Conservation (phyloP, 1,140 invertebrate species). For the Papilio helenus region DNA sequence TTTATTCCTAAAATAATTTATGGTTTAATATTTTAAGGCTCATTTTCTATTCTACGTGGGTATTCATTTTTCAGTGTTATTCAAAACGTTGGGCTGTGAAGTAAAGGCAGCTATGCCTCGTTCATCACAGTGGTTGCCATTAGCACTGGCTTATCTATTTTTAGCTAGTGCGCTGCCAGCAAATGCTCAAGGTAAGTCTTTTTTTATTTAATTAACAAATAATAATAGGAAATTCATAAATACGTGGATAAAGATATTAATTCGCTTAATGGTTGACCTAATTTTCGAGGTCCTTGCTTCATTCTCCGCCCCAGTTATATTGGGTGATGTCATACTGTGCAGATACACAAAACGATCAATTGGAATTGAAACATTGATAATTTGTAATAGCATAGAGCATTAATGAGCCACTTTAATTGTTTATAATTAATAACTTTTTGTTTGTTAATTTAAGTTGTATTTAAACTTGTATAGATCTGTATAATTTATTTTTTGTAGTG, state of each 20-base stretch:
- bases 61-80: conserved; percentile 33
- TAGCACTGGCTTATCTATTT: conserved; percentile 63
- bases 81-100: not conserved
- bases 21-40: not conserved
- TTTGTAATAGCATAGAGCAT: not conserved
- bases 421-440: not conserved
- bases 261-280: conserved; percentile 25
- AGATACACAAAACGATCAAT: not conserved
- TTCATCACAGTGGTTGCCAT: conserved; percentile 47
- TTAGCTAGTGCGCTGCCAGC: conserved; percentile 60
- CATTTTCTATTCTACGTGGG: not conserved
- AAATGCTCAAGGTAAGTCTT: conserved; percentile 64
- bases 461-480: not conserved
- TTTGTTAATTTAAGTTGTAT: not conserved
- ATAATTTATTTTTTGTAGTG: conserved; percentile 6
- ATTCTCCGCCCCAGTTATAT: conserved; percentile 26
- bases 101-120: conserved; percentile 45
- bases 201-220: conserved; percentile 30
- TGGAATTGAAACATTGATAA: conserved; percentile 25
- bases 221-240: conserved; percentile 3
- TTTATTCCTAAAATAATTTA: not conserved
- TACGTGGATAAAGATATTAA: not conserved
- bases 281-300: conserved; percentile 3
- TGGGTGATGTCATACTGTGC: conserved; percentile 33
- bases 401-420: not conserved